Evolutionary conservation across 1,140 invertebrate species (phyloP), one percentile per base, ranked within the genome.

Genomic region (Micrasema longulum): DNA sequence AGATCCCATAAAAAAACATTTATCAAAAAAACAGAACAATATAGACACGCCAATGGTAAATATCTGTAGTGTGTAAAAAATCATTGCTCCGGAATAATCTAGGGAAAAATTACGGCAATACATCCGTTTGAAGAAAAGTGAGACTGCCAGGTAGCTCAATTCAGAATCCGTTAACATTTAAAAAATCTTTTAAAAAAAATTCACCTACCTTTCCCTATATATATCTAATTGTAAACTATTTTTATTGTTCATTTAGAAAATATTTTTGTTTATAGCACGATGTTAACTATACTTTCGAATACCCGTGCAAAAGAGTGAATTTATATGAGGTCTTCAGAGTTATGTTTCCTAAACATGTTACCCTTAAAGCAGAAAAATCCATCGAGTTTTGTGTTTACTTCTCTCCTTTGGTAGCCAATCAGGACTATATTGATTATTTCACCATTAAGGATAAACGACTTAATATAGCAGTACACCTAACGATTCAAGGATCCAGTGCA

Each of bases 371-470:
- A 9, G 64, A 47, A 36, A 50, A 35, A 38, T 38, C 14, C 20
- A n/a, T 16, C 7, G 48, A 66, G n/a, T 66, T 66, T 18, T 50
- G 45, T 18, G 31, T 66, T 52, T 52, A 36, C 16, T 66, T 66
- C 31, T 66, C 23, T 14, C 64, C 64, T 11, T 1, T 35, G 16
- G 31, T 66, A 52, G 35, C 45, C 16, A 52, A 52, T 16, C 45
- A 52, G 9, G 64, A 66, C 35, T 66, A 66, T 26, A 66, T 66
- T 26, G 64, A 66, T 36, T 66, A 66, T 66, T 52, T 31, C 14
- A 47, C 1, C 1, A 14, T 66, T 12, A 9, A 52, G 18, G 43
- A 52, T 36, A 52, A 41, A 16, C 11, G 18, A 20, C 31, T 41
- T 10, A 11, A 16, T 31, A 66, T 35, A 14, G 22, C 12, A 9